phyloP scores from a whole-genome alignment of 2,797 vertebrate species.

The Crocodylus rhombifer region DNA sequence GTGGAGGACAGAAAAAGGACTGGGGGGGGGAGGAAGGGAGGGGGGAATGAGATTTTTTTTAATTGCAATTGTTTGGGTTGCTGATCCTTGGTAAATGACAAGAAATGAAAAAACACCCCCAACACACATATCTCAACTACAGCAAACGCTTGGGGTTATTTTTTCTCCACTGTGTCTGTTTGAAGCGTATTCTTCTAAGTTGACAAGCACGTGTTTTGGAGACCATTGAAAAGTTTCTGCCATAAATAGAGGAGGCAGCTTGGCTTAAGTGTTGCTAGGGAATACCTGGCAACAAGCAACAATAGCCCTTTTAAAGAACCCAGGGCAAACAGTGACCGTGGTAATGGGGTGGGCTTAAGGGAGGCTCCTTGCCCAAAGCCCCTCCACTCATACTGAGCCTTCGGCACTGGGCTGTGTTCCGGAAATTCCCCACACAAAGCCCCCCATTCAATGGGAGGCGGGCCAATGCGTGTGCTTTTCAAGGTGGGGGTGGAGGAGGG shows the following conservation, averaged over 20 bases:
- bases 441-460: constrained; percentile 83
- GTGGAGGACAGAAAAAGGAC: neutral
- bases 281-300: constrained; percentile 88
- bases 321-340: constrained; percentile 89
- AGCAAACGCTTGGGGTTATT: constrained; percentile 76
- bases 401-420: constrained; percentile 86
- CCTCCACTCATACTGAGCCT: constrained; percentile 81
- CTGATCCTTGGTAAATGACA: constrained; percentile 76
- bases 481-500: constrained; percentile 62
- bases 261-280: constrained; percentile 88
- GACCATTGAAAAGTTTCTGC: constrained; percentile 86
- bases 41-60: constrained; percentile 11
- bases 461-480: constrained; percentile 84
- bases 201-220: constrained; percentile 89
- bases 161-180: constrained; percentile 79
- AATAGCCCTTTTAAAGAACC: constrained; percentile 86
- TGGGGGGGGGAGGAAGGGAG: neutral
- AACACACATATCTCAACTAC: constrained; percentile 80
- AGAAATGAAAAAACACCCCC: constrained; percentile 70
- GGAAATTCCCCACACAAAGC: constrained; percentile 87
- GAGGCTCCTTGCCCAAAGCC: constrained; percentile 80
- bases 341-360: constrained; percentile 87
- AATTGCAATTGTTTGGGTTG: constrained; percentile 76
- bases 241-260: constrained; percentile 86
- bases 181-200: constrained; percentile 83